Conservation (phyloP, 2,113 vertebrate genomes). For the Myotis yumanensis region DNA sequence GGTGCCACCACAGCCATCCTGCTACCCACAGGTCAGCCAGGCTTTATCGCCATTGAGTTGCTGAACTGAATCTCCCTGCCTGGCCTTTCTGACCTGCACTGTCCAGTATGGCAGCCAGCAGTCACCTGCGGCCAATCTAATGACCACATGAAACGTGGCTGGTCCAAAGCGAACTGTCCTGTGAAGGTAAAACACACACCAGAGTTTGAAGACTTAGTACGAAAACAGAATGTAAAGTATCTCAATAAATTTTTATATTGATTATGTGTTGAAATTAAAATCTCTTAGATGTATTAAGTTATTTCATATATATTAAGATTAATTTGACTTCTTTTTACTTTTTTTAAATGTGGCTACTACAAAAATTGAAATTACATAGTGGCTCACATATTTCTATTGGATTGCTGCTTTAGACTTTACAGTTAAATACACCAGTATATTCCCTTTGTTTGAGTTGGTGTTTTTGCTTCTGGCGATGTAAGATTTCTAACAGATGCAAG, state of each 20-base stretch:
- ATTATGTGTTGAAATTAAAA: constrained; percentile 6
- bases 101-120: neutral
- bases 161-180: neutral
- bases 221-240: neutral
- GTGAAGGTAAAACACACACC: neutral
- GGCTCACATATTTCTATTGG: neutral
- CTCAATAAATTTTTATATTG: neutral
- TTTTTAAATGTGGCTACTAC: neutral
- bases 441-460: neutral
- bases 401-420: neutral
- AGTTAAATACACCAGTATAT: neutral
- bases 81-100: neutral
- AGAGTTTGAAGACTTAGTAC: neutral
- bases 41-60: neutral
- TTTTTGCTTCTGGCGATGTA: neutral
- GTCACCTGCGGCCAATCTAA: neutral
- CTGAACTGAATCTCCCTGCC: neutral
- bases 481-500: neutral
- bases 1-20: neutral
- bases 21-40: neutral
- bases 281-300: neutral
- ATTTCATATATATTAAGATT: constrained; percentile 8
- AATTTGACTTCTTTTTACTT: neutral
- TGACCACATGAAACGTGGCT: neutral
- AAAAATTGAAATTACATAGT: neutral